phyloP scores from a whole-genome alignment of 2,888 invertebrate species.

The Dynastes hyllus region DNA sequence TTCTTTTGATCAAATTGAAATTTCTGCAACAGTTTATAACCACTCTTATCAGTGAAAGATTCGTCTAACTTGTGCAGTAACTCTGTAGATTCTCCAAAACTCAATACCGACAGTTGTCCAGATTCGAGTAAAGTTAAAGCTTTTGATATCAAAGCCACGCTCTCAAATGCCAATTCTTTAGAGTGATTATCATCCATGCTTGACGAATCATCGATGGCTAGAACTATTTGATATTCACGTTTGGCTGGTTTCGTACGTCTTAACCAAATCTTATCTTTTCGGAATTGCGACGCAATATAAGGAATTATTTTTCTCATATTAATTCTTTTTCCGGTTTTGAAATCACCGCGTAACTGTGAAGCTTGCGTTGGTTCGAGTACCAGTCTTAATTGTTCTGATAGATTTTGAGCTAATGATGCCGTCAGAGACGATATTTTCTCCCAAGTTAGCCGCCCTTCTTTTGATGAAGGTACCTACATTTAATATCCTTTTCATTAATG shows the following conservation, averaged over 20 bases:
- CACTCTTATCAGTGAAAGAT: constrained; percentile 90
- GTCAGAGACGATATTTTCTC: constrained; percentile 76
- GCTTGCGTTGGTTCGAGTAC: constrained; percentile 97
- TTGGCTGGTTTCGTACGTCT: constrained; percentile 95
- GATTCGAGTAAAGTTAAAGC: constrained; percentile 95
- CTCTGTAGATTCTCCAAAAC: constrained; percentile 90
- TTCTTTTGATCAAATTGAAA: constrained; percentile 92
- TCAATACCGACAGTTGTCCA: constrained; percentile 92
- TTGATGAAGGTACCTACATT: constrained; percentile 65
- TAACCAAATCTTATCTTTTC: constrained; percentile 99
- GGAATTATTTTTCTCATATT: constrained; percentile 97
- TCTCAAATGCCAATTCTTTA: constrained; percentile 94
- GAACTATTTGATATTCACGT: constrained; percentile 95
- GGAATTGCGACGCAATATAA: constrained; percentile 98
- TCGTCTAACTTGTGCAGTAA: constrained; percentile 92
- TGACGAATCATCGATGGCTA: constrained; percentile 97
- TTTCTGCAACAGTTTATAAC: constrained; percentile 85
- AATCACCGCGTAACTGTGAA: constrained; percentile 94
- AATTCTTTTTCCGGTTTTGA: constrained; percentile 95
- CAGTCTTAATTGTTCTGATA: constrained; percentile 94
- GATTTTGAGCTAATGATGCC: constrained; percentile 82
- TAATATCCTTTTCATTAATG: too few species aligned
- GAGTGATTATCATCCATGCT: constrained; percentile 93
- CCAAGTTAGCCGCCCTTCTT: constrained; percentile 76
- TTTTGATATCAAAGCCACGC: constrained; percentile 91